These are phyloP conservation scores for Priocnemis perturbator DNA, from an alignment of 2,888 invertebrate species.

Conservation along the genomic window DNA sequence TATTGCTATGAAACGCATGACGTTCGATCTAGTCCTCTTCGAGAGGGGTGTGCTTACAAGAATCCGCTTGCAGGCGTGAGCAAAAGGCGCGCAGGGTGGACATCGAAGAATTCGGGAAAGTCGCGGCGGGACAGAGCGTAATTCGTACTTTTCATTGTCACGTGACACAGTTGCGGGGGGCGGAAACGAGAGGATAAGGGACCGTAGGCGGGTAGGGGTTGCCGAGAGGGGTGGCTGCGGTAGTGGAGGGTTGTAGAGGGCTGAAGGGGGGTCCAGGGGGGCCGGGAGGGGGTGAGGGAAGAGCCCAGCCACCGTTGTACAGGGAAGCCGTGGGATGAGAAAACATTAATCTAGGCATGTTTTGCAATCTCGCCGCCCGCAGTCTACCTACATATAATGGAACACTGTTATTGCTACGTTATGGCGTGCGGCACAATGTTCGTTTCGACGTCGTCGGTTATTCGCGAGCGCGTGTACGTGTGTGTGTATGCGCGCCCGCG, in stretches of 20 bases:
- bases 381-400: constrained; percentile 68
- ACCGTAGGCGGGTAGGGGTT: constrained; percentile 27
- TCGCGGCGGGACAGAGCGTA: constrained; percentile 49
- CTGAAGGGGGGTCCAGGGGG: constrained; percentile 10
- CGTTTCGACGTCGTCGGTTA: constrained; percentile 53
- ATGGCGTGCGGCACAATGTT: constrained; percentile 69
- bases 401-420: constrained; percentile 73
- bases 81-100: neutral
- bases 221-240: constrained; percentile 28
- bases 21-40: no score
- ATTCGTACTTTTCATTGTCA: constrained; percentile 66
- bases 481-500: constrained; percentile 10
- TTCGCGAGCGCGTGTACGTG: constrained; percentile 12
- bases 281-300: constrained; percentile 26
- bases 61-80: no score
- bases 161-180: constrained; percentile 45
- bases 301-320: constrained; percentile 7
- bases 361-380: constrained; percentile 70
- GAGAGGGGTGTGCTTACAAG: no score
- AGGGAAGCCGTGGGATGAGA: constrained; percentile 63
- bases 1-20: no score
- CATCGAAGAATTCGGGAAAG: no score
- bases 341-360: constrained; percentile 75
- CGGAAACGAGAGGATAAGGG: constrained; percentile 20
- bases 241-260: constrained; percentile 8